phyloP scores from a whole-genome alignment of 2,888 invertebrate genomes.

The Taphrorychus bicolor region DNA sequence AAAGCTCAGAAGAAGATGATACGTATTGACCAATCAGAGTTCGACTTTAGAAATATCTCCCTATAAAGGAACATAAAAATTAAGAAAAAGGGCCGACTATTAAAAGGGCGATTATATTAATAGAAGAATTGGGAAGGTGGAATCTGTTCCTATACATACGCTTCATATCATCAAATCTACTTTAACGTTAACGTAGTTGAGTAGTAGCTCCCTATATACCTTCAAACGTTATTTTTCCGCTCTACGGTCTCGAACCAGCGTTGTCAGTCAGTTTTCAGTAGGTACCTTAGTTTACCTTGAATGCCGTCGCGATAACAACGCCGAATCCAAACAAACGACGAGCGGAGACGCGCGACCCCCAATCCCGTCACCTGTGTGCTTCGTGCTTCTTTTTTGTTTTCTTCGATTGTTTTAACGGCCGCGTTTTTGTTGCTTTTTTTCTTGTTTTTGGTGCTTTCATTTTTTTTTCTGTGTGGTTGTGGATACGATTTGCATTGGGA shows the following conservation, averaged over 20 bases:
- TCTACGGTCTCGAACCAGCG: conserved; percentile 35
- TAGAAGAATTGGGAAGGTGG: no score
- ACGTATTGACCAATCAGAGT: no score
- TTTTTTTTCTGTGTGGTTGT: background rate
- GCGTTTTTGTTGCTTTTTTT: background rate
- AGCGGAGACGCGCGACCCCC: background rate
- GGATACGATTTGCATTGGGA: background rate
- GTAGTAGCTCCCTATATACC: conserved; percentile 17
- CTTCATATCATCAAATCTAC: background rate
- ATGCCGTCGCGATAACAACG: conserved; percentile 23
- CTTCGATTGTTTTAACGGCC: conserved; percentile 9
- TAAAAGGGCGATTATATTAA: no score
- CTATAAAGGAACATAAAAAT: no score
- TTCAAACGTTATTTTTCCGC: conserved; percentile 21
- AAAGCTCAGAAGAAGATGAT: no score
- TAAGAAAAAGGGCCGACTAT: no score
- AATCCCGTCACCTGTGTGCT: conserved; percentile 11
- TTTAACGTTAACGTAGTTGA: background rate
- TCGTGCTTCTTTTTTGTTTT: conserved; percentile 5
- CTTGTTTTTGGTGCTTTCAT: background rate
- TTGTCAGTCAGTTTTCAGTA: conserved; percentile 33
- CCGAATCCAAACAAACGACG: conserved; percentile 3
- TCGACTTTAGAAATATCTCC: no score
- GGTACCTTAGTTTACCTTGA: conserved; percentile 37
- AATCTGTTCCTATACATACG: no score